A percentile compares a stretch with the other conserved stretches of the same genome.
These are phyloP conservation scores for Damaliscus lunatus DNA, from an alignment of 2,113 vertebrate species.

Conservation along the genomic window DNA sequence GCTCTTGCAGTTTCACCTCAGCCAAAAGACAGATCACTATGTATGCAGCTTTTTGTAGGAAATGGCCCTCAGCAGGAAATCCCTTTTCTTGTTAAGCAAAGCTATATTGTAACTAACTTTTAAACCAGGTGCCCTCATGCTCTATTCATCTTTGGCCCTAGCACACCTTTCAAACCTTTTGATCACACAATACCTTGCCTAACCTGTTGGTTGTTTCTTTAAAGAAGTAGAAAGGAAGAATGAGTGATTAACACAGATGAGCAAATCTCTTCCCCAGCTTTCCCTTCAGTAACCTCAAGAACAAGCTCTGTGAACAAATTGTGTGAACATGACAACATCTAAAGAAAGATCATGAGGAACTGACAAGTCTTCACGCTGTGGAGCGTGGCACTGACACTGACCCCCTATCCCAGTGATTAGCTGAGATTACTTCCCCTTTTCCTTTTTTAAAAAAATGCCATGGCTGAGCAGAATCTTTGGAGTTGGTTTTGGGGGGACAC, in stretches of 20 bases:
- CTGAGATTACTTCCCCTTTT: not conserved
- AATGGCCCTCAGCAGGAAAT: not conserved
- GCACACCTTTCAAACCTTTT: not conserved
- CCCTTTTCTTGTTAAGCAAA: not conserved
- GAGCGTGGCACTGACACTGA: not conserved
- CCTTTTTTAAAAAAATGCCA: not conserved
- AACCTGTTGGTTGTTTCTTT: not conserved
- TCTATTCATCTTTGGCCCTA: not conserved
- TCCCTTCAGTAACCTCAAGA: not conserved
- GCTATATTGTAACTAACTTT: not conserved
- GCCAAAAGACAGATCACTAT: not conserved
- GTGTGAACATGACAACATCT: not conserved
- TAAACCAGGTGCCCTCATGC: not conserved
- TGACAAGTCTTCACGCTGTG: not conserved
- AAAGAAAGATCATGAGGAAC: not conserved
- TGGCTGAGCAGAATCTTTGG: not conserved
- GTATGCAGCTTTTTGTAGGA: not conserved
- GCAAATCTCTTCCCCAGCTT: not conserved
- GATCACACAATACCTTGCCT: not conserved
- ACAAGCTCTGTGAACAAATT: not conserved
- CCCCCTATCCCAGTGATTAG: not conserved
- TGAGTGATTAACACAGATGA: not conserved
- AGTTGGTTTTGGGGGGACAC: not conserved
- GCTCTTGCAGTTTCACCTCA: not conserved
- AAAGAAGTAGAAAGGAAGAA: not conserved